A percentile compares a stretch with the other conserved stretches of the same genome.
These are phyloP conservation scores for Conops quadrifasciatus DNA, from an alignment of 2,888 invertebrate species.

Conservation along the genomic window DNA sequence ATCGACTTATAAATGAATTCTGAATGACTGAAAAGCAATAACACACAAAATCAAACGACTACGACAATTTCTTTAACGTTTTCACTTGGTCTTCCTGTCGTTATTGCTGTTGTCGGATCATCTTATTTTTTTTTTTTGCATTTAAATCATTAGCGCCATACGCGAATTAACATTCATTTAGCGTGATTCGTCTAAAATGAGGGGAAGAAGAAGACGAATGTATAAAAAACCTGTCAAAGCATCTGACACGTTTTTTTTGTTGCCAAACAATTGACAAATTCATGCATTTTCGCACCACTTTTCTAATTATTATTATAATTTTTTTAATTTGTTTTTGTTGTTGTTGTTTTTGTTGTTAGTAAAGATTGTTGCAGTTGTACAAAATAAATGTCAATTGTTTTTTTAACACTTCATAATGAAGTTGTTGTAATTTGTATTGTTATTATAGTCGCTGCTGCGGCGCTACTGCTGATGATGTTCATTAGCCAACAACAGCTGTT, in stretches of 20 bases:
- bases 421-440: too few relatives aligned
- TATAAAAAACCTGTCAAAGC: too few relatives aligned
- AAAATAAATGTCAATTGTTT: constrained; percentile 7
- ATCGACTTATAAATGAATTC: too few relatives aligned
- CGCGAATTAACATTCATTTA: constrained; percentile 9
- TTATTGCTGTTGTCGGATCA: background rate
- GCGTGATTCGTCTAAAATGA: background rate
- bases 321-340: background rate
- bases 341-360: constrained; percentile 5
- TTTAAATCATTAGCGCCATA: constrained; percentile 8
- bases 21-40: too few relatives aligned
- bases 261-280: constrained; percentile 8
- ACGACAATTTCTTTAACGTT: too few relatives aligned
- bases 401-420: too few relatives aligned
- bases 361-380: background rate
- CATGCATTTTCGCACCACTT: background rate
- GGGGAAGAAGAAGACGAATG: background rate
- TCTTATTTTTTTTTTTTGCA: background rate
- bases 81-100: too few relatives aligned
- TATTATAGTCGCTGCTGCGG: too few relatives aligned
- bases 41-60: too few relatives aligned
- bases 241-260: too few relatives aligned
- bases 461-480: too few relatives aligned
- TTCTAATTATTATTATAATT: background rate
- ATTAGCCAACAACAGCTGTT: background rate